Base-by-base conservation (phyloP, 2,797 vertebrate genomes). In the Australoheros facetus region DNA sequence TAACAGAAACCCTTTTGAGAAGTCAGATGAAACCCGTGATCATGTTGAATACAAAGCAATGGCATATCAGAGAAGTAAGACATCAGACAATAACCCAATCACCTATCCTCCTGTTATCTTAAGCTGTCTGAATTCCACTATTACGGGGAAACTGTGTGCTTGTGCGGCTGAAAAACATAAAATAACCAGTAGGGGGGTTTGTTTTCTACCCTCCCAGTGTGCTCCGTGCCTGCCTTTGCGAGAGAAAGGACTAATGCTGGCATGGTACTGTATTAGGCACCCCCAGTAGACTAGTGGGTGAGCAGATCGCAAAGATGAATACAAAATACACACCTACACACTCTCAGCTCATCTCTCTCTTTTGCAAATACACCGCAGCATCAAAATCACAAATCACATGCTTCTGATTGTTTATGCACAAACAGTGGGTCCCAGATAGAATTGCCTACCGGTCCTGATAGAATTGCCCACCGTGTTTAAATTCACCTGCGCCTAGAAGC, bases 371-470 rank as follows among this genome's bases (percentile, higher is more conserved):
- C 92, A 89, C 92, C 83, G 82, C 92, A 85, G 93, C 93, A 94
- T 95, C 93, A 93, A 95, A 95, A 95, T 95, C 94, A 95, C 94
- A 95, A 95, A 95, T 95, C 94, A 94, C 94, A 95, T 93, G 94
- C 94, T 91, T 93, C 91, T 94, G 95, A 95, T 94, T 95, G 94
- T 95, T 95, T 95, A 94, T 94, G 94, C 94, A 95, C 94, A 94
- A 94, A 94, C 93, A 95, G 94, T 94, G 93, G 91, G 90, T 89
- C 93, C 94, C 95, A 94, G 94, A 95, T 95, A 95, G 94, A 94
- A 94, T 94, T 94, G 93, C 93, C 93, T 91, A 92, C 88, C 86
- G 76, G 94, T 94, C 93, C 94, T 95, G 92, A 94, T 93, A 95
- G 94, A 95, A 95, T 95, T 95, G 94, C 93, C 93, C 92, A 89